Percentiles rank a stretch among this genome's conserved stretches.
These are phyloP conservation scores for Cyrtorhinus lividipennis DNA, from an alignment of 1,140 invertebrate species.

Conservation along the genomic window DNA sequence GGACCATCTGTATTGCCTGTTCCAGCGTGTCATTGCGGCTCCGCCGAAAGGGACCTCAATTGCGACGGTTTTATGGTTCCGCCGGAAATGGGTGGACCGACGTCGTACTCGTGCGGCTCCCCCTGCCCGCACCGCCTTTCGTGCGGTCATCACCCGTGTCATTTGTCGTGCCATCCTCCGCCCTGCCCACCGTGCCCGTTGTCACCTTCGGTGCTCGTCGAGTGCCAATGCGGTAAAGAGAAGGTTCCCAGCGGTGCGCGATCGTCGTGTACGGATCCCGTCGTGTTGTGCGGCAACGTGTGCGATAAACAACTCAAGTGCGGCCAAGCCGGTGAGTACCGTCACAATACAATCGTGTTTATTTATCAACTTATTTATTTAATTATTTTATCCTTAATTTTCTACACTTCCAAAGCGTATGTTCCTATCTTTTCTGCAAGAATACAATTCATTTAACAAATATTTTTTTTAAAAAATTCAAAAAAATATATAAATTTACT, in stretches of 20 bases:
- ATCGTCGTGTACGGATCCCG: slow-evolving; percentile 62
- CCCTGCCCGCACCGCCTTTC: slow-evolving; percentile 48
- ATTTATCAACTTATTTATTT: no score
- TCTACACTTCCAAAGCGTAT: no score
- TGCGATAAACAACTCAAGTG: slow-evolving; percentile 69
- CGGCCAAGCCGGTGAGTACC: slow-evolving; percentile 49
- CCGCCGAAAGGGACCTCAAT: slow-evolving; percentile 33
- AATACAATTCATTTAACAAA: no score
- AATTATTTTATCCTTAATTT: no score
- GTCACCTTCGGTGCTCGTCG: slow-evolving; percentile 44
- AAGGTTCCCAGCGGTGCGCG: slow-evolving; percentile 34
- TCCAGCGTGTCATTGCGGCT: slow-evolving; percentile 47
- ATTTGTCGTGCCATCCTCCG: slow-evolving; percentile 50
- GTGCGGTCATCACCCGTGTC: slow-evolving; percentile 67
- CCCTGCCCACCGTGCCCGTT: slow-evolving; percentile 40
- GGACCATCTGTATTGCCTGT: no score
- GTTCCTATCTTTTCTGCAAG: no score
- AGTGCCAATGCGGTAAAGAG: slow-evolving; percentile 77
- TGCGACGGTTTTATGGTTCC: slow-evolving; percentile 31
- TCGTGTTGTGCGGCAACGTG: slow-evolving; percentile 66
- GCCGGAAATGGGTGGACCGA: slow-evolving; percentile 4
- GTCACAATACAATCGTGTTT: no score
- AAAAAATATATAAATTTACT: no score
- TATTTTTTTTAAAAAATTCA: no score
- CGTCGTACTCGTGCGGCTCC: slow-evolving; percentile 45